Percentiles rank a stretch among this genome's conserved stretches.
These are phyloP conservation scores for Momotus momota DNA, from an alignment of 2,797 vertebrate species.

Conservation along the genomic window DNA sequence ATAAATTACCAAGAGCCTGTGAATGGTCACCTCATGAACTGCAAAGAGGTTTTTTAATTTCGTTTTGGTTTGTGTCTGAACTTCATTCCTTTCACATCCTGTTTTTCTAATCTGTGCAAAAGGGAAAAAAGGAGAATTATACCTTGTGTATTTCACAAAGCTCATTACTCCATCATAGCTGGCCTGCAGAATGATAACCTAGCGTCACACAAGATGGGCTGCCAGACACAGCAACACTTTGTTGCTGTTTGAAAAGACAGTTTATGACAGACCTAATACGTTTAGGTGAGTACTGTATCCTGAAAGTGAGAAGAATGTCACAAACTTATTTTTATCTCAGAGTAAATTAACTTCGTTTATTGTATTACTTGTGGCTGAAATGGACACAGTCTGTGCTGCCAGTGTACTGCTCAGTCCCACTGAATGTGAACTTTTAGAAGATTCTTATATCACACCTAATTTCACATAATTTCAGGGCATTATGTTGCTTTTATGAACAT, in stretches of 20 bases:
- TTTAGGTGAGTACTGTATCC: background rate
- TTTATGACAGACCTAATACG: background rate
- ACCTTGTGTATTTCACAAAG: background rate
- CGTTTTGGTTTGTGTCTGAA: background rate
- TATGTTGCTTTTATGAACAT: background rate
- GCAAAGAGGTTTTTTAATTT: background rate
- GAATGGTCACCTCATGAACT: constrained; percentile 8
- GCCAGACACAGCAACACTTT: background rate
- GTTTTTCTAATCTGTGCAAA: background rate
- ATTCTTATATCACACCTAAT: background rate
- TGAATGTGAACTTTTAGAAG: background rate
- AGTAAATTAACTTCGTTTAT: background rate
- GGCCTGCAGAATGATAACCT: background rate
- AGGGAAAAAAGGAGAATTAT: background rate
- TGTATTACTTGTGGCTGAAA: background rate
- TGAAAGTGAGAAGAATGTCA: background rate
- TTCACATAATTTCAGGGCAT: background rate
- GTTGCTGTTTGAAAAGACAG: background rate
- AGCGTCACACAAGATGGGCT: fast-evolving
- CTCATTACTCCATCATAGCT: background rate
- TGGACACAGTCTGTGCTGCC: background rate
- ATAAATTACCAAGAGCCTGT: constrained; percentile 44
- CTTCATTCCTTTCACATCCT: constrained; percentile 31
- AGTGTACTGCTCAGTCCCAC: background rate
- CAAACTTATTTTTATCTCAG: background rate